Evolutionary conservation across 2,113 vertebrate species (phyloP), one percentile per base, ranked within the genome.

Genomic region (Prionailurus bengalensis): DNA sequence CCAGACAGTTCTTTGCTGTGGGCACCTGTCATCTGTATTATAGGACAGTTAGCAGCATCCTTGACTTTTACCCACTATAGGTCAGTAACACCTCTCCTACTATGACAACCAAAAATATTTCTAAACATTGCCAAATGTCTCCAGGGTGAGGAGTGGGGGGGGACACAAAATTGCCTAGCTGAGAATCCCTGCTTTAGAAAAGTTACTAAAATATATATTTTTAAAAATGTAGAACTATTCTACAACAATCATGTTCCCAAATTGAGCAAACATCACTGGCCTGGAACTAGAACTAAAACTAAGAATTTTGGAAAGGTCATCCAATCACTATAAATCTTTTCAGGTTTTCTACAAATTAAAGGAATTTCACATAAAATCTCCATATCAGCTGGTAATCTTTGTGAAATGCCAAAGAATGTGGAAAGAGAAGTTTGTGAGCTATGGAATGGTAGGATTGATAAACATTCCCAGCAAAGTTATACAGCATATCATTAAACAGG

Each of bases 291-390:
- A 78, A 84, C 17, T 73, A 81, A 95, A 89, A 85, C n/a, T 29
- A 71, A 93, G 51, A 61, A 42, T 51, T 68, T 81, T 45, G 31
- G 15, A 63, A 87, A 23, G 58, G 16, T 87, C 55, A 55, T 63
- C 48, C 36, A 65, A 48, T 84, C 66, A 94, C 7, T 51, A 70
- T 45, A 83, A 90, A 58, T 83, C 17, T n/a, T 73, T 94, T 94
- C 66, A 94, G 86, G 48, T 89, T 78, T 81, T 48, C 74, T 66
- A 66, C 27, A 82, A 29, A 31, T 8, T 53, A 42, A 90, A 82
- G 13, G 87, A 97, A 61, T 74, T 81, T 82, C 71, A 79, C 45
- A 87, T 83, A 74, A 85, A 79, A 63, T 71, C 42, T 29, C 68
- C 42, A 27, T 61, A 39, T 36, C 6, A 29, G 12, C 15, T 95